A percentile compares a stretch with the other conserved stretches of the same genome.
These are phyloP conservation scores for Paraescarpia echinospica DNA, from an alignment of 1,140 invertebrate genomes.

Conservation along the genomic window DNA sequence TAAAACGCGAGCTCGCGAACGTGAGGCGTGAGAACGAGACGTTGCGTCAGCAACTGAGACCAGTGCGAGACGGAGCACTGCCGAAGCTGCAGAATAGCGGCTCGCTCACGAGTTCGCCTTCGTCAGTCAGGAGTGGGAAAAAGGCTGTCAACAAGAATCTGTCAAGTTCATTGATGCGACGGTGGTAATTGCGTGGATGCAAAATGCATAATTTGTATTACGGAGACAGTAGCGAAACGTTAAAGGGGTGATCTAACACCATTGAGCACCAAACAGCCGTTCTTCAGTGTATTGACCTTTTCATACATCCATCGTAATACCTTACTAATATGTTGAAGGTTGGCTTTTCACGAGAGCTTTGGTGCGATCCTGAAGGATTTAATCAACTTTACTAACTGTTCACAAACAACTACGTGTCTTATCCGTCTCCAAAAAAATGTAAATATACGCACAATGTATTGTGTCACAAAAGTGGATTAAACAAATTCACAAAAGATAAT, in stretches of 20 bases:
- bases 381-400: neutral
- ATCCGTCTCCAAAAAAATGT: neutral
- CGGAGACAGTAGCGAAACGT: neutral
- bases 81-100: slow-evolving; percentile 27
- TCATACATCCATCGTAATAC: neutral
- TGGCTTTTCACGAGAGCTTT: neutral
- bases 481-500: neutral
- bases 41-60: slow-evolving; percentile 32
- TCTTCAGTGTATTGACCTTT: too few species aligned
- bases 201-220: neutral
- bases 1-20: slow-evolving; percentile 42
- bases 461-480: neutral
- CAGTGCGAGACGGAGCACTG: slow-evolving; percentile 11
- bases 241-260: neutral
- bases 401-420: neutral
- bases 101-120: neutral
- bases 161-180: neutral
- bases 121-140: neutral
- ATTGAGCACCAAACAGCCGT: too few species aligned
- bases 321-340: neutral
- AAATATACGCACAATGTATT: neutral
- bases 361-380: neutral
- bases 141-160: neutral
- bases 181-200: neutral
- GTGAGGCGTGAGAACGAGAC: slow-evolving; percentile 43